Evolutionary conservation across 2,888 invertebrate species (phyloP), one percentile per base, ranked within the genome.

Genomic region (Hydroisotoma schaefferi): DNA sequence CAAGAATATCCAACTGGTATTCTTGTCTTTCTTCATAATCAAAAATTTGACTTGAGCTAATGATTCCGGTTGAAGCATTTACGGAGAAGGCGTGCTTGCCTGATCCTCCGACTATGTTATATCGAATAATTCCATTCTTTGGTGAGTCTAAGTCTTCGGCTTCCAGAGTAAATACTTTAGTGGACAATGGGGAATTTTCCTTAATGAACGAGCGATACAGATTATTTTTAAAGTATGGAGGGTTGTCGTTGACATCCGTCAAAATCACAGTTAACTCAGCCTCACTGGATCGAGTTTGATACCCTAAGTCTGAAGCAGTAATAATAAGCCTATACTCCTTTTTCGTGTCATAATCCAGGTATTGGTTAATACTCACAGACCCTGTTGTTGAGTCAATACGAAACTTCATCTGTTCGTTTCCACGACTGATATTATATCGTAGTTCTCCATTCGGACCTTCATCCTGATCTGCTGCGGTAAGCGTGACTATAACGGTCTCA

Each of bases 121-220:
- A 78, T 26, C 85, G 84, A 76, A 94, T 95, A 48, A 85, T 85
- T 47, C 94, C 83, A 49, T 88, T 83, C 74, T 92, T 88, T 75
- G 95, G 94, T 12, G 86, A 84, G 8, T 92, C 94, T 0, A 87
- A 85, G 77, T 97, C 97, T 54, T 85, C 82, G 77, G 95, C 95
- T 58, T 84, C 81, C 0, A 94, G 94, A 73, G 88, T 82, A 1
- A 93, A 89, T 68, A 95, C 87, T 78, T 93, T 90, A 77, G 94
- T 91, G 0, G 94, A 94, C 33, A 94, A 89, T 20, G 95, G 93
- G 71, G 90, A 87, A 76, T 94, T 91, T 80, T 95, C 95, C n/a
- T 86, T 83, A 57, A 95, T 81, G 66, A 82, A 81, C 47, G 92
- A 85, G 76, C 88, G 87, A 75, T 90, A 90, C 73, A 85, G 86